Evolutionary conservation across 2,113 vertebrate genomes (phyloP), one percentile per base, ranked within the genome.

Genomic region (Epinephelus fuscoguttatus): DNA sequence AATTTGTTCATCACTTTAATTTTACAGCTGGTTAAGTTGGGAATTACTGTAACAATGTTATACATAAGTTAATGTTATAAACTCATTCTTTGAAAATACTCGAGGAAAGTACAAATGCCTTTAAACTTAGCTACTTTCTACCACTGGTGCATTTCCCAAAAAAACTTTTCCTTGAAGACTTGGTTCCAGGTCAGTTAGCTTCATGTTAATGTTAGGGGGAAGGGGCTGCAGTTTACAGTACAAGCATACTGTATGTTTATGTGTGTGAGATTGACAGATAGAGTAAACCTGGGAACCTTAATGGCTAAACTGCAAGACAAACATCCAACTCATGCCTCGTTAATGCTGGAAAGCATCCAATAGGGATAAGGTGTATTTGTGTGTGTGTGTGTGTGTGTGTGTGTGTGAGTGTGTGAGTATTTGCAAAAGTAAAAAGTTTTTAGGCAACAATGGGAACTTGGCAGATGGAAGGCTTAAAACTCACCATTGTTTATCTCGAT

Each of bases 401-500:
- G 74, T 52, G 25, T 77, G 42, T 62, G 37, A 71, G 57, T 52
- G 27, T 63, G 14, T 57, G 68, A 42, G 18, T 62, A 8, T 69
- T 37, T 69, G 18, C 47, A 49, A 57, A 57, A 40, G 59, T 9
- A 25, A 68, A 52, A 71, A 12, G 11, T 52, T 77, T 55, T 70
- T 21, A 27, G 18, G 37, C 14, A 82, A 64, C 57, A 53, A 64
- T 64, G 62, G 67, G 66, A 80, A 63, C 67, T 53, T 78, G 53
- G 71, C 70, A 89, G 66, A 84, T 69, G 66, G 25, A 79, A 42
- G 69, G 66, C 68, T 80, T 59, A 47, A 80, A 60, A 66, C 78
- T 82, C 33, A 66, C 8, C 19, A 23, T 2, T 10, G 53, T 82
- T 78, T 87, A 71, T 81, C 52, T 57, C 11, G 1, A 12, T 33